A percentile compares a stretch with the other conserved stretches of the same genome.
These are phyloP conservation scores for Heterocephalus glaber DNA, from an alignment of 2,113 vertebrate species.

Conservation along the genomic window DNA sequence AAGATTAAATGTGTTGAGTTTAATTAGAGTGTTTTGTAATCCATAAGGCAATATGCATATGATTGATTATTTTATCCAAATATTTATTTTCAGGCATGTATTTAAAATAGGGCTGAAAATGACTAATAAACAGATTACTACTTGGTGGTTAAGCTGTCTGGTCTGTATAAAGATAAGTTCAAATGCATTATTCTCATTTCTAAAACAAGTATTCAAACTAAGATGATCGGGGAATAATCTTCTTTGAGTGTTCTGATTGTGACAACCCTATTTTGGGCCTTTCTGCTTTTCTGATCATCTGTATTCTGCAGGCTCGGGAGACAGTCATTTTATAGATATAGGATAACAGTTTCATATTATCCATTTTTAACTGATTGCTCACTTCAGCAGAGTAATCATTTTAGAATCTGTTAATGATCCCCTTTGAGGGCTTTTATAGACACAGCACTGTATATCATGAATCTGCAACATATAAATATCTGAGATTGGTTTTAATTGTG, in stretches of 20 bases:
- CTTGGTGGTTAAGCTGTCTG: not conserved
- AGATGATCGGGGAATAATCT: not conserved
- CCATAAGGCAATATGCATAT: not conserved
- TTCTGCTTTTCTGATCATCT: constrained; percentile 43
- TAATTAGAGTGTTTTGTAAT: not conserved
- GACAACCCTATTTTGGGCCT: not conserved
- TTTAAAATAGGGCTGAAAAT: not conserved
- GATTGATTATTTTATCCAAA: not conserved
- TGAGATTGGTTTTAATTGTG: constrained; percentile 50
- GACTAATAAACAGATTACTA: not conserved
- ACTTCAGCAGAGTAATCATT: constrained; percentile 76
- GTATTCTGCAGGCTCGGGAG: constrained; percentile 59
- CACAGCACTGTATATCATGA: not conserved
- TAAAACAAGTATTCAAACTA: not conserved
- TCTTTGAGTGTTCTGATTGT: not conserved
- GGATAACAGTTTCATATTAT: constrained; percentile 63
- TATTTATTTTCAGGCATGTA: not conserved
- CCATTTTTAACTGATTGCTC: constrained; percentile 76
- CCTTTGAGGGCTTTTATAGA: constrained; percentile 64
- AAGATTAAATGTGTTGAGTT: not conserved
- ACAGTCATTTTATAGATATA: constrained; percentile 74
- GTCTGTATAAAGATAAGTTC: not conserved
- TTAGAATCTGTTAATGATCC: constrained; percentile 75
- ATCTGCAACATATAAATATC: constrained; percentile 32
- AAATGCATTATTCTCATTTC: not conserved